phyloP scores from a whole-genome alignment of 1,140 invertebrate species.

The Alviniconcha marisindica region DNA sequence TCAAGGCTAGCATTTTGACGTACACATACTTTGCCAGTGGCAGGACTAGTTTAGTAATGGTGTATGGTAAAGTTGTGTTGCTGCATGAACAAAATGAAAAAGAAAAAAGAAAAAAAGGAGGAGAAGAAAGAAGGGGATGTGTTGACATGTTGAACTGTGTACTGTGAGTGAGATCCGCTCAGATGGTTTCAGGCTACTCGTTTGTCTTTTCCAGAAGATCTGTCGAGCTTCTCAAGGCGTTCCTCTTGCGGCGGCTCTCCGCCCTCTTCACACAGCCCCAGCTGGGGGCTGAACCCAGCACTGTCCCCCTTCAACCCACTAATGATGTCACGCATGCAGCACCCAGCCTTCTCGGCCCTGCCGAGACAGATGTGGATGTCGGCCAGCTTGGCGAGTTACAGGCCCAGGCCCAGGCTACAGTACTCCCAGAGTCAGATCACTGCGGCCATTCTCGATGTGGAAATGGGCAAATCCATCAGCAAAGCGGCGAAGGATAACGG shows the following conservation, averaged over 20 bases:
- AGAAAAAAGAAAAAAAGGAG: too few relatives aligned
- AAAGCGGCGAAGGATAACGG: slow-evolving; percentile 11
- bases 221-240: background rate
- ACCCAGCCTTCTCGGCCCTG: slow-evolving; percentile 8
- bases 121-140: too few relatives aligned
- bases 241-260: background rate
- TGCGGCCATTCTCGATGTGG: slow-evolving; percentile 12
- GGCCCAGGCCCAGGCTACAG: slow-evolving; percentile 4
- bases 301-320: background rate
- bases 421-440: slow-evolving; percentile 11
- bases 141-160: too few relatives aligned
- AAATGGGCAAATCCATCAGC: slow-evolving; percentile 32
- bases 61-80: background rate
- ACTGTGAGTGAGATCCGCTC: background rate
- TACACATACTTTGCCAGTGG: background rate
- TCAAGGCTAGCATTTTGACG: too few relatives aligned
- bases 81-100: too few relatives aligned
- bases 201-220: slow-evolving; percentile 28
- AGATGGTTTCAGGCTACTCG: slow-evolving; percentile 10
- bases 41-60: background rate
- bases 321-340: slow-evolving; percentile 15
- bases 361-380: background rate
- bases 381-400: background rate
- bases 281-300: slow-evolving; percentile 4
- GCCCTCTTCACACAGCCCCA: background rate